These are phyloP conservation scores for Pantherophis guttatus DNA, from an alignment of 2,113 vertebrate species.

Conservation along the genomic window DNA sequence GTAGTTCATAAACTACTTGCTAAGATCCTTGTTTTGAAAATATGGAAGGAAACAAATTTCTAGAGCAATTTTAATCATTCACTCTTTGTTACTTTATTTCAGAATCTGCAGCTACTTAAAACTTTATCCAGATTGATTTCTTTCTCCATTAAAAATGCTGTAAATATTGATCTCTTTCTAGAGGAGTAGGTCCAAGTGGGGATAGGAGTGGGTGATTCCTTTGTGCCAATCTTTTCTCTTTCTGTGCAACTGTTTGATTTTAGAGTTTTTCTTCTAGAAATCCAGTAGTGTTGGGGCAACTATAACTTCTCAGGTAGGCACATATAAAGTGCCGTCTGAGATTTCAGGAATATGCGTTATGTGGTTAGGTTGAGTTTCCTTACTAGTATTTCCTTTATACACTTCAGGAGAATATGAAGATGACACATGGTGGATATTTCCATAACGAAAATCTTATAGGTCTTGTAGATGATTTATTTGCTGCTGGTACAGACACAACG, in stretches of 20 bases:
- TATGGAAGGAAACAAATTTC: not conserved
- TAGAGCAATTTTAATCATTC: not conserved
- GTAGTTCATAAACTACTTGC: not conserved
- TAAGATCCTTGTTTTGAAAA: not conserved
- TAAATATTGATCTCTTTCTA: not conserved
- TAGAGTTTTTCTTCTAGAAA: not conserved
- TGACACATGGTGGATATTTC: constrained; percentile 33
- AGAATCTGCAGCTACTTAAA: not conserved
- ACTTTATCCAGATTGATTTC: not conserved
- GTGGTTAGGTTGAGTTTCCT: not conserved
- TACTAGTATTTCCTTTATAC: not conserved
- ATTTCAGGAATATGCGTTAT: not conserved
- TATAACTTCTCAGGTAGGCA: not conserved
- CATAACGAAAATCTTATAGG: constrained; percentile 47
- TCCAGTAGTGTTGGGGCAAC: not conserved
- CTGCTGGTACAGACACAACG: constrained; percentile 55
- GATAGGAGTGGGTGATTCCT: not conserved
- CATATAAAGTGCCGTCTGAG: not conserved
- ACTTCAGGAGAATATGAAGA: not conserved
- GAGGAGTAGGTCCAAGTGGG: not conserved
- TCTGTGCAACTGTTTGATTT: not conserved
- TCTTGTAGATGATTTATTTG: constrained; percentile 49
- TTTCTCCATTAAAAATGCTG: not conserved
- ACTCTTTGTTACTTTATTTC: not conserved
- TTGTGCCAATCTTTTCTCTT: not conserved